phyloP scores from a whole-genome alignment of 2,888 invertebrate genomes.

The Drosophila merina region DNA sequence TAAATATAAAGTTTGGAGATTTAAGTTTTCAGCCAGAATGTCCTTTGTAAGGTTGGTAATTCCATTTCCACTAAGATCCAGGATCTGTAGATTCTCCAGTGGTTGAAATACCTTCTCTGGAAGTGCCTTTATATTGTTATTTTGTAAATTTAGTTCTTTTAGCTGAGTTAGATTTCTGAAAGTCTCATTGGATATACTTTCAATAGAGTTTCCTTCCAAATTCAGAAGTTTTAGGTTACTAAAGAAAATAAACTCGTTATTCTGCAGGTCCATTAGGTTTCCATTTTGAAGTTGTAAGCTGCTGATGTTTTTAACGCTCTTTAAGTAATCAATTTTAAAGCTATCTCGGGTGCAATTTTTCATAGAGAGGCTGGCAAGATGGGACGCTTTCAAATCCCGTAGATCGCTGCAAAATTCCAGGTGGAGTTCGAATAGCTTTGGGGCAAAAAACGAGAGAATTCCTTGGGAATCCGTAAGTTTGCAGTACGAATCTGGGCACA shows the following conservation, averaged over 20 bases:
- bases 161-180: slow-evolving; percentile 67
- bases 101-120: slow-evolving; percentile 50
- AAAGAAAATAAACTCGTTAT: slow-evolving; percentile 59
- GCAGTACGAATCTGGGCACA: neutral
- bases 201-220: slow-evolving; percentile 71
- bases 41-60: slow-evolving; percentile 55
- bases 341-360: neutral
- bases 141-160: slow-evolving; percentile 67
- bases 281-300: slow-evolving; percentile 1
- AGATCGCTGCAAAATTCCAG: slow-evolving; percentile 1
- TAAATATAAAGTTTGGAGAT: slow-evolving; percentile 73
- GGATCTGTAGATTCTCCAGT: slow-evolving; percentile 65
- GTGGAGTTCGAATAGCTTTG: neutral
- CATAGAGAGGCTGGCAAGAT: neutral
- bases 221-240: slow-evolving; percentile 65
- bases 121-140: slow-evolving; percentile 66
- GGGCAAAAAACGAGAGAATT: neutral
- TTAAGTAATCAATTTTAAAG: neutral
- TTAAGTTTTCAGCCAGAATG: slow-evolving; percentile 60
- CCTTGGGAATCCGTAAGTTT: neutral
- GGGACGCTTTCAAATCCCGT: neutral
- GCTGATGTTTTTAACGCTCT: neutral
- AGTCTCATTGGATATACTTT: slow-evolving; percentile 61
- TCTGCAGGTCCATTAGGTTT: slow-evolving; percentile 61
- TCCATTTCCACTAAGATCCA: slow-evolving; percentile 78